Percentiles rank a stretch among this genome's conserved stretches.
Conservation (phyloP, 1,140 invertebrate species). For the Drosophila elegans region DNA sequence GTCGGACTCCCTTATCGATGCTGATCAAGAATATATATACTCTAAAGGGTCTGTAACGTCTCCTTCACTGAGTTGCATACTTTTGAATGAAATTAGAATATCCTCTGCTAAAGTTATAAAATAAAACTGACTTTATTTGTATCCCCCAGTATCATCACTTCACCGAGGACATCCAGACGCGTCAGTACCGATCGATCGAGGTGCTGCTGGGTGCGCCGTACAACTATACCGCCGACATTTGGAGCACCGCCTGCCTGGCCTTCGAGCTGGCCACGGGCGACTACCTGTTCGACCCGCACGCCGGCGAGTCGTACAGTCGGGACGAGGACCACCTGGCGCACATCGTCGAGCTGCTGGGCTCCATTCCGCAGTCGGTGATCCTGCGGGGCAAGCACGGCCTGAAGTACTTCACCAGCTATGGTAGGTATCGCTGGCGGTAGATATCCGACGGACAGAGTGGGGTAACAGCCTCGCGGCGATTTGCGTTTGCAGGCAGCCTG, state of each 20-base stretch:
- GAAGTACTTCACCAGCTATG: constrained; percentile 84
- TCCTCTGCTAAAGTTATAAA: too few relatives aligned
- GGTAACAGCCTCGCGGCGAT: neutral
- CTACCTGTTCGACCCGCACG: constrained; percentile 99
- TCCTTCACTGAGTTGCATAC: too few relatives aligned
- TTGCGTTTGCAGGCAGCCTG: constrained; percentile 88
- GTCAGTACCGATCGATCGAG: constrained; percentile 98
- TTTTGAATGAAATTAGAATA: too few relatives aligned
- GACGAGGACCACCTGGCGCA: constrained; percentile 99
- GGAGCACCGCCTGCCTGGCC: constrained; percentile 99
- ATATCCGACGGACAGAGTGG: neutral
- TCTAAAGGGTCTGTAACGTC: too few relatives aligned
- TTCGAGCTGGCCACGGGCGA: constrained; percentile 99
- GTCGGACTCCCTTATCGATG: neutral
- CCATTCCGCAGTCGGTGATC: constrained; percentile 90
- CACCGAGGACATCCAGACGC: constrained; percentile 96
- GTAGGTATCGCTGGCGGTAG: constrained; percentile 84
- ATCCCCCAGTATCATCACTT: constrained; percentile 81
- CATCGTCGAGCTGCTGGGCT: constrained; percentile 98
- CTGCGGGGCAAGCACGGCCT: constrained; percentile 82
- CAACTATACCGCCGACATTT: constrained; percentile 97
- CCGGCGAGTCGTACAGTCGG: constrained; percentile 92
- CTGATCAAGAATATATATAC: too few relatives aligned
- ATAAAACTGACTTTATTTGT: too few relatives aligned
- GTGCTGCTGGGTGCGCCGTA: constrained; percentile 96